Evolutionary conservation across 2,113 vertebrate species (phyloP).

Genomic region (Corythoichthys haematopterus): DNA sequence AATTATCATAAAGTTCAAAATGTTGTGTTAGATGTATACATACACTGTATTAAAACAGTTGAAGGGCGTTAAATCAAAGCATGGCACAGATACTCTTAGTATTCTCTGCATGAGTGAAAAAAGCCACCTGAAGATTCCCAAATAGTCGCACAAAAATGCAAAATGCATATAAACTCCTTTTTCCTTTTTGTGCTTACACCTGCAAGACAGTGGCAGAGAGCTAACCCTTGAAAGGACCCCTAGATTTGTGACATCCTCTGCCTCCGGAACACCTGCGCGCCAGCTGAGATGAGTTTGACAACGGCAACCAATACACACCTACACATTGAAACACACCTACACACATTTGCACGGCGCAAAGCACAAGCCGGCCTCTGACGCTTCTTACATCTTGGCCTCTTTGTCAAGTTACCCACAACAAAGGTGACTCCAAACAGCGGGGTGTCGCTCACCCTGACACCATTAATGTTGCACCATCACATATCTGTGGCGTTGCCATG

Average conservation of each 20-base stretch:
- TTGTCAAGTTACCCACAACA: slow-evolving; percentile 2
- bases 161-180: neutral
- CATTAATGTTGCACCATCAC: slow-evolving; percentile 33
- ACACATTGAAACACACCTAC: slow-evolving; percentile 18
- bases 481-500: slow-evolving; percentile 54
- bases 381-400: neutral
- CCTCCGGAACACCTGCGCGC: slow-evolving; percentile 53
- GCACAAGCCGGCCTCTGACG: neutral
- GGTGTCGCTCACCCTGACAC: slow-evolving; percentile 12
- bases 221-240: slow-evolving; percentile 53
- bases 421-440: slow-evolving; percentile 18
- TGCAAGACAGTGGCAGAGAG: slow-evolving; percentile 28
- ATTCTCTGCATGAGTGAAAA: neutral
- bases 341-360: neutral
- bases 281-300: slow-evolving; percentile 37
- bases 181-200: slow-evolving; percentile 21
- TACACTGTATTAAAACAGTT: too few relatives aligned
- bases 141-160: slow-evolving; percentile 13
- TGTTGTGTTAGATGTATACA: too few relatives aligned
- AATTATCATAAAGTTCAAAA: too few relatives aligned
- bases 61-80: neutral
- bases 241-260: slow-evolving; percentile 35
- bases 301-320: slow-evolving; percentile 37
- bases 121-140: neutral
- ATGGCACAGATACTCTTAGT: neutral